Percentiles rank a stretch among this genome's conserved stretches.
Evolutionary conservation across 2,888 invertebrate genomes (phyloP).

Genomic region (Idaea aversata): DNA sequence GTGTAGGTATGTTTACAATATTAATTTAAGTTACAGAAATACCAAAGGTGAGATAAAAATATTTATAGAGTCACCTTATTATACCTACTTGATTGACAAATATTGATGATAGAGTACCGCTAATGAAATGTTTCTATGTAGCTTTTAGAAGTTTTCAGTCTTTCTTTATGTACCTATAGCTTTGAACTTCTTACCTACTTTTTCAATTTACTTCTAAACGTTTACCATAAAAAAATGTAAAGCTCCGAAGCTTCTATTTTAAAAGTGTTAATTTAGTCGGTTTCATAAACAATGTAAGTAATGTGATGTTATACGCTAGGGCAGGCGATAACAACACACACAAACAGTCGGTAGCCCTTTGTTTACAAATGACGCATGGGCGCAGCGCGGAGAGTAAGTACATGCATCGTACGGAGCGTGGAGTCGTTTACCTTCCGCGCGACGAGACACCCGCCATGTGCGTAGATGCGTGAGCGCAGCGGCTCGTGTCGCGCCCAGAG

Average conservation of each 20-base stretch:
- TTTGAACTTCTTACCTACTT: too few species aligned
- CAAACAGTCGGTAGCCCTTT: constrained; percentile 71
- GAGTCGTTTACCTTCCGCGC: constrained; percentile 78
- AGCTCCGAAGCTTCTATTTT: neutral
- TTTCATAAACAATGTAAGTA: neutral
- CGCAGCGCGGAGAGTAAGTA: constrained; percentile 54
- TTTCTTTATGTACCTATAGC: neutral
- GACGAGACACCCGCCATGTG: constrained; percentile 74
- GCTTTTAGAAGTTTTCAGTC: too few species aligned
- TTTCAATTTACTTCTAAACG: neutral
- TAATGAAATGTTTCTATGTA: too few species aligned
- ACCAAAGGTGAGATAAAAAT: too few species aligned
- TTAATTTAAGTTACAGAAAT: too few species aligned
- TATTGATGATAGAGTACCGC: too few species aligned
- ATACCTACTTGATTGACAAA: too few species aligned
- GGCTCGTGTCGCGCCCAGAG: constrained; percentile 52
- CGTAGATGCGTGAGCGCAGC: constrained; percentile 70
- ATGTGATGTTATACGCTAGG: constrained; percentile 33
- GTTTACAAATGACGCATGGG: constrained; percentile 78
- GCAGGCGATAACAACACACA: constrained; percentile 56
- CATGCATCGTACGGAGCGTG: constrained; percentile 68
- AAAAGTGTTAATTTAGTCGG: neutral
- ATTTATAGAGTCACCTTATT: too few species aligned
- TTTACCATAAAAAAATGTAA: neutral
- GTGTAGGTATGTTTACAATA: too few species aligned